These are phyloP conservation scores for Automeris io DNA, from an alignment of 2,888 invertebrate species.

Conservation along the genomic window DNA sequence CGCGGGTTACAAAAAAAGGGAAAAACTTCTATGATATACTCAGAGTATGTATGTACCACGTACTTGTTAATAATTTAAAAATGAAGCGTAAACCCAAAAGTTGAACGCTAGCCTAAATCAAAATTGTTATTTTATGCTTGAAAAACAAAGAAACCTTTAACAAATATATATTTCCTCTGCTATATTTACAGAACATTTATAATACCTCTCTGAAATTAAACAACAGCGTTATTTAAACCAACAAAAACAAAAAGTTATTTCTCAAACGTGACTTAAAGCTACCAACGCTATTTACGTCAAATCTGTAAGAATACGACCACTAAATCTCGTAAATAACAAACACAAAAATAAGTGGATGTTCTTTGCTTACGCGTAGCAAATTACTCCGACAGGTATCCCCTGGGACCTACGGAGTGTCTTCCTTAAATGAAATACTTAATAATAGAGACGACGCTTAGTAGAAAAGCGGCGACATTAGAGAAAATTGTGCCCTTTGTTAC, in stretches of 20 bases:
- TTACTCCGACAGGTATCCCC: constrained; percentile 68
- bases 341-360: constrained; percentile 37
- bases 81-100: no score
- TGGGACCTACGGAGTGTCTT: constrained; percentile 47
- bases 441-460: constrained; percentile 54
- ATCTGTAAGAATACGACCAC: constrained; percentile 32
- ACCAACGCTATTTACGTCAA: constrained; percentile 32
- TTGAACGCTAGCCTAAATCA: no score
- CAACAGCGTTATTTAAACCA: constrained; percentile 3
- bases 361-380: constrained; percentile 48
- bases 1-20: no score
- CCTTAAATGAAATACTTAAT: constrained; percentile 70
- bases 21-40: no score
- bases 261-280: constrained; percentile 13
- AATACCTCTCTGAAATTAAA: neutral
- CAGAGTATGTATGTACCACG: no score
- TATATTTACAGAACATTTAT: neutral
- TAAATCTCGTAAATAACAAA: constrained; percentile 48
- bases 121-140: neutral
- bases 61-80: no score
- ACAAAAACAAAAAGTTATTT: constrained; percentile 5
- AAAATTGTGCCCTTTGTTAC: constrained; percentile 43
- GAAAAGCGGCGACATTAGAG: constrained; percentile 42
- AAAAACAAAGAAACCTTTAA: neutral
- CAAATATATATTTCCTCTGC: neutral